Evolutionary conservation across 2,113 vertebrate genomes (phyloP).

Genomic region (Euleptes europaea): DNA sequence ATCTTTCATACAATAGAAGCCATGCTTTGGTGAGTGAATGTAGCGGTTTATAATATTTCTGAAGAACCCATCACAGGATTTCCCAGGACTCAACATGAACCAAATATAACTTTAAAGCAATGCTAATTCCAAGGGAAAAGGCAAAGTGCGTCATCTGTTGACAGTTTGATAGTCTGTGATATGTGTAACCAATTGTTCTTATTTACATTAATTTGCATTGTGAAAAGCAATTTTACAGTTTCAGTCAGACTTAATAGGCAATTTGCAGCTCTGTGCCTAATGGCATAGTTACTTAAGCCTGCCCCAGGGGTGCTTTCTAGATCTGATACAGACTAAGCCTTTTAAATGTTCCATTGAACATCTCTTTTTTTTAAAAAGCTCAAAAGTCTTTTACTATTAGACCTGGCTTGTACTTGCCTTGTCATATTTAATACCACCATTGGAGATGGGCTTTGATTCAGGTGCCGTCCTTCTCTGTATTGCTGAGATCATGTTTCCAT

Average conservation of each 20-base stretch:
- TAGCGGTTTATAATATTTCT: slow-evolving; percentile 31
- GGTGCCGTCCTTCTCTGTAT: slow-evolving; percentile 15
- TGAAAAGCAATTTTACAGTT: slow-evolving; percentile 86
- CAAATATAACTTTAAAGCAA: slow-evolving; percentile 75
- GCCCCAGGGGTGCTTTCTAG: slow-evolving; percentile 75
- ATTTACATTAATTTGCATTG: slow-evolving; percentile 89
- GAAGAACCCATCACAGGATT: slow-evolving; percentile 46
- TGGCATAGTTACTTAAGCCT: slow-evolving; percentile 78
- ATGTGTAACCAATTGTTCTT: slow-evolving; percentile 85
- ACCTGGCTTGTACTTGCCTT: slow-evolving; percentile 55
- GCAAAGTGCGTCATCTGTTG: slow-evolving; percentile 69
- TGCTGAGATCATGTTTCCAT: not conserved
- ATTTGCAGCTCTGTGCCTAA: slow-evolving; percentile 81
- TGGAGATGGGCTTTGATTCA: slow-evolving; percentile 35
- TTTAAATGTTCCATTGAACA: slow-evolving; percentile 79
- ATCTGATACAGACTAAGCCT: slow-evolving; percentile 76
- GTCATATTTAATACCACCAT: slow-evolving; percentile 40
- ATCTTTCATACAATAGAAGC: slow-evolving; percentile 56
- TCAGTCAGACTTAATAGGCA: slow-evolving; percentile 82
- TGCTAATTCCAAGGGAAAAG: slow-evolving; percentile 63
- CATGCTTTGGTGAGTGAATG: slow-evolving; percentile 15
- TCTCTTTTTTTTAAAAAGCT: slow-evolving; percentile 66
- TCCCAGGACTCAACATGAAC: slow-evolving; percentile 56
- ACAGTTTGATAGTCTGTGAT: slow-evolving; percentile 79
- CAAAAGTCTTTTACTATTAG: slow-evolving; percentile 70